Evolutionary conservation across 1,140 invertebrate genomes (phyloP).

Genomic region (Drosophila nasuta): DNA sequence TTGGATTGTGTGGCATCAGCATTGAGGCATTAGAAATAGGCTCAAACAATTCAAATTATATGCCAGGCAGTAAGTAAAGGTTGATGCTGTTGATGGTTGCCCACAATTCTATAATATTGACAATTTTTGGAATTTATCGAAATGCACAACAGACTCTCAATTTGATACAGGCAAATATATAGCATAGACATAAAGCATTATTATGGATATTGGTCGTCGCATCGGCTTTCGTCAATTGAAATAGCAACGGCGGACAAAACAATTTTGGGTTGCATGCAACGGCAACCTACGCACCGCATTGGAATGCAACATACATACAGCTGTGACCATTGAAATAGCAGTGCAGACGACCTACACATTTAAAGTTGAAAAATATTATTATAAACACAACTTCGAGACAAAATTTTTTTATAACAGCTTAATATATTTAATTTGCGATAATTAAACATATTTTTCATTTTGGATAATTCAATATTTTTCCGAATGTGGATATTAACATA

Average conservation of each 20-base stretch:
- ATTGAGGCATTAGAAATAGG: background rate
- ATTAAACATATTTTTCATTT: no score
- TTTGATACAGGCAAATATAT: background rate
- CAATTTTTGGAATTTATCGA: background rate
- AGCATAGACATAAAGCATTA: background rate
- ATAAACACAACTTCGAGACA: no score
- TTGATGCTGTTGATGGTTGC: background rate
- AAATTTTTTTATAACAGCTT: no score
- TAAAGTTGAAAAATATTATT: no score
- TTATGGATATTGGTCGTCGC: background rate
- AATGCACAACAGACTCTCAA: background rate
- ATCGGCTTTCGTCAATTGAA: background rate
- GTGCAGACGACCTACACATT: no score
- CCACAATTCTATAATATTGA: background rate
- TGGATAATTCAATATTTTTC: no score
- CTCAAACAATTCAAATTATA: slow-evolving; percentile 5
- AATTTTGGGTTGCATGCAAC: slow-evolving; percentile 3
- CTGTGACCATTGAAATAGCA: no score
- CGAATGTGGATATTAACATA: no score
- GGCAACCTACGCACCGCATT: background rate
- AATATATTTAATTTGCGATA: no score
- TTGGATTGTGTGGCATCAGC: background rate
- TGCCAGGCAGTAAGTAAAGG: background rate
- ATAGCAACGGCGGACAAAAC: background rate
- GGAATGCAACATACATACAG: background rate